Evolutionary conservation across 2,113 vertebrate genomes (phyloP).

Genomic region (Rhea americana): DNA sequence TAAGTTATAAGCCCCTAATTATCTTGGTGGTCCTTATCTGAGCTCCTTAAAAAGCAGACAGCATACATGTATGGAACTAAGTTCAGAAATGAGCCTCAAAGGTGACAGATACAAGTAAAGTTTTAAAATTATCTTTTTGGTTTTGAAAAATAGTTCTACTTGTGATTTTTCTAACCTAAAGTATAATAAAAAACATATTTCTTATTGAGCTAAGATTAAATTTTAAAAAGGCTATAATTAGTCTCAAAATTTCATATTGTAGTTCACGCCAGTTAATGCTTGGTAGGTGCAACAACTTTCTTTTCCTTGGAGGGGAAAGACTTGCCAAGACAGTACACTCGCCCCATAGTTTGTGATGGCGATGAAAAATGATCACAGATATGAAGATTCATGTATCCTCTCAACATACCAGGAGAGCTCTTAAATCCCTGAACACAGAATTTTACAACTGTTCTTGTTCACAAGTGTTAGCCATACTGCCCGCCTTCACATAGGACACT

Average conservation of each 20-base stretch:
- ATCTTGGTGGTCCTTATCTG: not conserved
- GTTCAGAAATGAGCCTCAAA: not conserved
- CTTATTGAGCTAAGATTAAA: not conserved
- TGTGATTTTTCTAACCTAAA: not conserved
- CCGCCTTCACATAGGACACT: not conserved
- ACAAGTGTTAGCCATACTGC: not conserved
- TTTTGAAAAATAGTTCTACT: not conserved
- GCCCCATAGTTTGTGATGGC: not conserved
- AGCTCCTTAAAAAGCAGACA: not conserved
- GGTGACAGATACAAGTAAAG: not conserved
- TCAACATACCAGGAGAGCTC: not conserved
- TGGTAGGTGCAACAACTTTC: not conserved
- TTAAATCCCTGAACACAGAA: not conserved
- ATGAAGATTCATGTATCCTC: not conserved
- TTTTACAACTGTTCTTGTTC: not conserved
- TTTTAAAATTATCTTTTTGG: not conserved
- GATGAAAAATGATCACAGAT: not conserved
- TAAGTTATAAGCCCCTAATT: not conserved
- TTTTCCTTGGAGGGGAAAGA: not conserved
- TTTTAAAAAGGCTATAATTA: not conserved
- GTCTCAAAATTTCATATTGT: not conserved
- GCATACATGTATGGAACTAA: not conserved
- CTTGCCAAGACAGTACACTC: not conserved
- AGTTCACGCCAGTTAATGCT: not conserved
- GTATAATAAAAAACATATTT: not conserved